Percentiles rank a stretch among this genome's conserved stretches.
Conservation (phyloP, 2,888 invertebrate species). For the Eupithecia tripunctaria region DNA sequence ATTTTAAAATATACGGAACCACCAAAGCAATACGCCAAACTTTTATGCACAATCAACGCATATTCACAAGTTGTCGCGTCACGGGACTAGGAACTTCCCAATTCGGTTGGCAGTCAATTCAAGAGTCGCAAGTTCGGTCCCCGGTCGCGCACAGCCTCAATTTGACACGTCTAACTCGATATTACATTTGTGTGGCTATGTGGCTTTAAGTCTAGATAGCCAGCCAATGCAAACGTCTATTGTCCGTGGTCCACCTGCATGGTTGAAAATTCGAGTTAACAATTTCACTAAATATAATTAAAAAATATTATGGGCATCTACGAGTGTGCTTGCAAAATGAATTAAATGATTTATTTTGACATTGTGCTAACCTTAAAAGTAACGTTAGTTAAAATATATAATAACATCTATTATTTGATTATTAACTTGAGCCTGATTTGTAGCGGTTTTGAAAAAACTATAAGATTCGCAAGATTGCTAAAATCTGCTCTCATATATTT, state of each 20-base stretch:
- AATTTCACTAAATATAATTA: no score
- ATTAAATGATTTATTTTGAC: no score
- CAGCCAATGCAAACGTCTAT: not conserved
- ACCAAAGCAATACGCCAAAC: slow-evolving; percentile 36
- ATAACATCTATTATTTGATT: no score
- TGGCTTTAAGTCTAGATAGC: not conserved
- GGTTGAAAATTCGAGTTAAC: not conserved
- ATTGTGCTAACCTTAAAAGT: no score
- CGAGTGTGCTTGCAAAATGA: no score
- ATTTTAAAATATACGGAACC: slow-evolving; percentile 39
- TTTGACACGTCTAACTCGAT: slow-evolving; percentile 73
- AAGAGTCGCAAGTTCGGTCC: slow-evolving; percentile 60
- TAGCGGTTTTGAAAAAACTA: not conserved
- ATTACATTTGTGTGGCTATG: slow-evolving; percentile 40
- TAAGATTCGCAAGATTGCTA: not conserved
- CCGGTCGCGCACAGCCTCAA: slow-evolving; percentile 51
- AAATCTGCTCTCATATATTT: no score
- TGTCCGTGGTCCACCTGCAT: not conserved
- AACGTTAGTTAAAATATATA: no score
- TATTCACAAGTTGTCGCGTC: slow-evolving; percentile 65
- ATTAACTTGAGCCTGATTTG: not conserved
- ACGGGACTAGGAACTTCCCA: slow-evolving; percentile 63
- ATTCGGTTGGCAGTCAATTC: slow-evolving; percentile 62
- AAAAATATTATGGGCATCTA: no score
- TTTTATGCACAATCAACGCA: slow-evolving; percentile 70